These are phyloP conservation scores for Lepilemur septentrionalis DNA, from an alignment of 2,797 vertebrate genomes.

Conservation along the genomic window DNA sequence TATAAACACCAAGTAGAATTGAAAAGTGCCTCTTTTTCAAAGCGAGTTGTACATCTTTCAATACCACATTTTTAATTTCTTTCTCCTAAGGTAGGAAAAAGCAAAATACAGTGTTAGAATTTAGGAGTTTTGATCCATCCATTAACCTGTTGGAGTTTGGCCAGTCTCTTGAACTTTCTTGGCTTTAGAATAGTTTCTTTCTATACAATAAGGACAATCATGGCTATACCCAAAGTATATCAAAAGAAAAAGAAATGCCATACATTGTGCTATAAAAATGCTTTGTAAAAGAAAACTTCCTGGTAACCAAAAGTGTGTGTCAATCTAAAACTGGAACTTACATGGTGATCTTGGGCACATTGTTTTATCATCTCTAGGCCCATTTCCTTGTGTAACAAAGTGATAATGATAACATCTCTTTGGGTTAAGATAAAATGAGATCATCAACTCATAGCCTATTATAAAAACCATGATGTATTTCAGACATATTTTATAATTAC, in stretches of 20 bases:
- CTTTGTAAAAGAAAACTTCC: background rate
- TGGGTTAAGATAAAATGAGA: constrained; percentile 7
- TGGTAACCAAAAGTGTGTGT: background rate
- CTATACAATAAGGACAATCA: background rate
- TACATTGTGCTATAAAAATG: background rate
- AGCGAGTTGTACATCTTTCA: background rate
- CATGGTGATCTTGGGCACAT: background rate
- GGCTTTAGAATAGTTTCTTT: background rate
- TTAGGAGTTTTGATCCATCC: background rate
- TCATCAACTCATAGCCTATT: background rate
- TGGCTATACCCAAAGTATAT: background rate
- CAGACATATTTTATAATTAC: background rate
- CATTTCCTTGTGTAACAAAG: background rate
- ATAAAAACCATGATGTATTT: constrained; percentile 13
- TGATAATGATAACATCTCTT: background rate
- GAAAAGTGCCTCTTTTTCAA: background rate
- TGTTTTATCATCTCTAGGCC: background rate
- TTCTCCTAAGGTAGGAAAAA: background rate
- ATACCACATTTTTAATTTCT: background rate
- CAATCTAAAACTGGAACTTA: background rate
- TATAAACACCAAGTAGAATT: background rate
- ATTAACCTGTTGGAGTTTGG: background rate
- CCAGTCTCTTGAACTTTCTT: background rate
- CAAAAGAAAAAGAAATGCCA: background rate
- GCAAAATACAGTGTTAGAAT: background rate